A percentile compares a stretch with the other conserved stretches of the same genome.
phyloP scores from a whole-genome alignment of 2,797 vertebrate species.

The Acanthurus tractus region DNA sequence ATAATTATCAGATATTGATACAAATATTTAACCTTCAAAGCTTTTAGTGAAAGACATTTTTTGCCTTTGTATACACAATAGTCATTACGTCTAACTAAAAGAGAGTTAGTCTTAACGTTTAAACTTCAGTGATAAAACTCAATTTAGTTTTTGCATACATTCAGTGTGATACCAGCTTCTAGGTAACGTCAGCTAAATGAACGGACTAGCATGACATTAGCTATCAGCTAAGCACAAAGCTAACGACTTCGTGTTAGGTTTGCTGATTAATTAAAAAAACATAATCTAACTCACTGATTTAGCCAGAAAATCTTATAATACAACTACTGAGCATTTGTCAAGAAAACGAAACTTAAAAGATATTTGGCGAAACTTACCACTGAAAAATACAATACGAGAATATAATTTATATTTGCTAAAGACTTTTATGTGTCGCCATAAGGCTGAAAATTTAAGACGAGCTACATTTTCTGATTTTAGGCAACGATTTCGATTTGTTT shows the following conservation, averaged over 20 bases:
- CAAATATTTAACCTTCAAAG: background rate
- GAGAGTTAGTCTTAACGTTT: background rate
- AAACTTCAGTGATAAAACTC: too few species aligned
- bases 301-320: background rate
- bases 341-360: constrained; percentile 8
- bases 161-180: background rate
- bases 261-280: background rate
- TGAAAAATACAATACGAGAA: background rate
- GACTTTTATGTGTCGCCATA: background rate
- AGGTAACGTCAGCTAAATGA: background rate
- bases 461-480: background rate
- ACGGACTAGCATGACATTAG: background rate
- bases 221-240: too few species aligned
- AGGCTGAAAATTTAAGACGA: background rate
- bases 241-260: background rate
- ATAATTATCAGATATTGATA: background rate
- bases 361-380: constrained; percentile 56
- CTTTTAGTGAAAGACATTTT: background rate
- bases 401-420: background rate
- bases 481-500: constrained; percentile 4
- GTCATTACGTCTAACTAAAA: too few species aligned
- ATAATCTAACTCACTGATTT: background rate
- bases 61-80: background rate
- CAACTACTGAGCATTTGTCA: background rate
- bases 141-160: background rate